Conservation (phyloP, 2,888 invertebrate species). For the Ephialtes manifestator region DNA sequence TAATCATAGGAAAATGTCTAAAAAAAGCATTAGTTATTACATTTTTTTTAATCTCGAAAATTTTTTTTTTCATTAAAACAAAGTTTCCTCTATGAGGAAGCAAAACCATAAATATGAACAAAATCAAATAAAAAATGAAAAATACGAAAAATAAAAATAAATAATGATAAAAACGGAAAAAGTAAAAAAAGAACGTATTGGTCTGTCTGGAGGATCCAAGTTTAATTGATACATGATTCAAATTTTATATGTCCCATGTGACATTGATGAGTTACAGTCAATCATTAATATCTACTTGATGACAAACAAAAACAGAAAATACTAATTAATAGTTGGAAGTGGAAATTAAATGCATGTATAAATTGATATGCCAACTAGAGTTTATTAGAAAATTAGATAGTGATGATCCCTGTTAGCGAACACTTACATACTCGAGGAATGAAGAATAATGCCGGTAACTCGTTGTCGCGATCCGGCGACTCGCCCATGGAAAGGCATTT, state of each 20-base stretch:
- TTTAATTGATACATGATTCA: neutral
- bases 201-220: neutral
- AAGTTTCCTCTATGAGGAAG: too few relatives aligned
- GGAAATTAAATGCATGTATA: neutral
- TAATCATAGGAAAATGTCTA: too few relatives aligned
- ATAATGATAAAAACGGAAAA: neutral
- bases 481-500: constrained; percentile 39
- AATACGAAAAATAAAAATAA: neutral
- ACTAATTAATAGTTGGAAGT: neutral
- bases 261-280: neutral
- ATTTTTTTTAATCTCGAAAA: too few relatives aligned
- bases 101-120: too few relatives aligned
- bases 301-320: neutral
- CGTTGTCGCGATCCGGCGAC: constrained; percentile 23
- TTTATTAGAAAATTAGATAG: neutral
- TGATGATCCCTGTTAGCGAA: neutral
- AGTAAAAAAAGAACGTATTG: neutral
- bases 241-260: neutral
- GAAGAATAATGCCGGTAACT: neutral
- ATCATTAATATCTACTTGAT: neutral
- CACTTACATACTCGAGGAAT: neutral
- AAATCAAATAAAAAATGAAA: neutral
- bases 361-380: neutral
- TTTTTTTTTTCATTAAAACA: too few relatives aligned
- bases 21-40: too few relatives aligned